Evolutionary conservation across 2,113 vertebrate species (phyloP), one percentile per base, ranked within the genome.

Genomic region (Sturnus vulgaris): DNA sequence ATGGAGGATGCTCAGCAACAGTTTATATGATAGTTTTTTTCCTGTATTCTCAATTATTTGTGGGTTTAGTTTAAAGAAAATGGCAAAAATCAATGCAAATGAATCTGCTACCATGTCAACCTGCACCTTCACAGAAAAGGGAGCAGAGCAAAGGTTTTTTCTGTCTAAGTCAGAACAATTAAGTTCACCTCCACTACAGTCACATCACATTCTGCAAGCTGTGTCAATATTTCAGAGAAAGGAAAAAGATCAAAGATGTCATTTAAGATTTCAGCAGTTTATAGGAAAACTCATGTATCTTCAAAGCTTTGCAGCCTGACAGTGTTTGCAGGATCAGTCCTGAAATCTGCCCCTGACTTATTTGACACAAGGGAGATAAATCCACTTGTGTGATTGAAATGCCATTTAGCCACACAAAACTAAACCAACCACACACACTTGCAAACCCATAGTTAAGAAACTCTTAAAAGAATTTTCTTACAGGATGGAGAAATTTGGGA

Each of bases 1-100:
- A 77, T 82, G 59, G 75, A 83, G 71, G 53, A 65, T 46, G 49
- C 40, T 93, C 35, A 76, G 22, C 64, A 64, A 15, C 21, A 64
- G 47, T 30, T 47, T 53, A 63, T 37, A 39, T 59, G 19, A 59
- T 13, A 56, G 42, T 12, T 69, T 77, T 77, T 88, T 35, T 20
- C 31, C 57, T 37, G 17, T 71, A 11, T 52, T 53, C n/a, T 75
- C 88, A 86, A 76, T 86, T 82, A 75, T 93, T 94, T 95, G 46
- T 61, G 82, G 44, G 7, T 94, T 95, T 88, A 81, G 15, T 68
- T 97, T 89, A 73, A 96, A 95, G 50, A 42, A 92, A 92, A 55
- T 82, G 40, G 77, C 88, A 71, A 78, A 93, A 96, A 83, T 35
- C 79, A 28, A n/a, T 40, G 81, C 39, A 90, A 90, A 83, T 53